These are phyloP conservation scores for Rynchops niger DNA, from an alignment of 2,113 vertebrate species.

Conservation along the genomic window DNA sequence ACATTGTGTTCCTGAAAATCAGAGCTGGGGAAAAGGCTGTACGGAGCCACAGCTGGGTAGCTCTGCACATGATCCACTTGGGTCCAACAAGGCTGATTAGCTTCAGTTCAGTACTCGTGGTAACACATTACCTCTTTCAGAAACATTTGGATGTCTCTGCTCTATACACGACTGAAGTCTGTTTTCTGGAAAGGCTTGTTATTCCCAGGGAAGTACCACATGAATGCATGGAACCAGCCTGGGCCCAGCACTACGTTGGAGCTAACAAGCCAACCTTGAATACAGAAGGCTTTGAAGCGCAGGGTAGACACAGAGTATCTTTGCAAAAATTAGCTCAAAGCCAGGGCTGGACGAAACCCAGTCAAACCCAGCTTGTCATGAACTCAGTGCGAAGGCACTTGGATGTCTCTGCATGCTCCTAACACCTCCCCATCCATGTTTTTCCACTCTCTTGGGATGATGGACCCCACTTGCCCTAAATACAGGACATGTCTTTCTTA, in stretches of 20 bases:
- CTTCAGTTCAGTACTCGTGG: neutral
- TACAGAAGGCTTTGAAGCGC: neutral
- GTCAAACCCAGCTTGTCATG: neutral
- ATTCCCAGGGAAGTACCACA: neutral
- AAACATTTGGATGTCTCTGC: conserved; percentile 2
- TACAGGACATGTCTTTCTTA: neutral
- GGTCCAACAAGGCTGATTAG: neutral
- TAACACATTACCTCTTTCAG: neutral
- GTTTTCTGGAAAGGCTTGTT: neutral
- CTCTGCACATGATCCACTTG: neutral
- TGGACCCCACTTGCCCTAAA: neutral
- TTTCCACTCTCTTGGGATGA: neutral
- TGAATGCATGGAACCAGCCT: neutral
- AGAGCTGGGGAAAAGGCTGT: neutral
- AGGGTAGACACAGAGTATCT: neutral
- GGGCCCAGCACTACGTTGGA: fast-evolving
- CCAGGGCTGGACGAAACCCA: neutral
- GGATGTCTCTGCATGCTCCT: neutral
- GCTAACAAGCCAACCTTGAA: neutral
- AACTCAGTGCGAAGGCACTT: neutral
- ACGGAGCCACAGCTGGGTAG: neutral
- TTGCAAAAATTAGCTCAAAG: neutral
- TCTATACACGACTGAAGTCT: neutral
- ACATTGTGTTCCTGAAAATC: neutral
- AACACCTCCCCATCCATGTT: neutral